These are phyloP conservation scores for Galagoides demidoff DNA, from an alignment of 2,797 vertebrate genomes.

Conservation along the genomic window DNA sequence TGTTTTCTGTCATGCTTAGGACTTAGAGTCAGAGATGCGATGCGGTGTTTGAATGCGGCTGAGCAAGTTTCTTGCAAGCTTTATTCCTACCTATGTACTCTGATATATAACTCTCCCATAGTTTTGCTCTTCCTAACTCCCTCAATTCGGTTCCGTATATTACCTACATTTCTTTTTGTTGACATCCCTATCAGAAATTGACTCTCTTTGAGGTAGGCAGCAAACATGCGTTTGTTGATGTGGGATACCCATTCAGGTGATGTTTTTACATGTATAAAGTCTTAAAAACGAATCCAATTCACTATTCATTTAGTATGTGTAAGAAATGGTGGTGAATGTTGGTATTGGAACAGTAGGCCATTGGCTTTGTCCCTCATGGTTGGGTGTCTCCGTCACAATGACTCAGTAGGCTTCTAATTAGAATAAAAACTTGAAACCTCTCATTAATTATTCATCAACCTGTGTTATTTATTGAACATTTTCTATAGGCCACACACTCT, in stretches of 20 bases:
- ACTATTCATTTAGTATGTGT: neutral
- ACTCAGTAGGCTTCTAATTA: neutral
- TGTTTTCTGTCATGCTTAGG: slow-evolving; percentile 20
- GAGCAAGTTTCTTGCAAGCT: slow-evolving; percentile 36
- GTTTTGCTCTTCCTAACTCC: neutral
- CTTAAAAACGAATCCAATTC: neutral
- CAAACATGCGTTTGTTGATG: neutral
- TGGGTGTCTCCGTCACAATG: neutral
- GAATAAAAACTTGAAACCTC: neutral
- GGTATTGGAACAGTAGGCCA: neutral
- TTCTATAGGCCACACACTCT: neutral
- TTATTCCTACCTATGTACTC: neutral
- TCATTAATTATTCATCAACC: neutral
- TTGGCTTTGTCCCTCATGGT: neutral
- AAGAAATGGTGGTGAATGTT: neutral
- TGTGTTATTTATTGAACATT: neutral
- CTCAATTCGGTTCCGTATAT: neutral
- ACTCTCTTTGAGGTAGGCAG: neutral
- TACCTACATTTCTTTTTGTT: neutral
- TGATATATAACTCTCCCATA: neutral
- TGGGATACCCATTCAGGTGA: neutral
- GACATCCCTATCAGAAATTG: neutral
- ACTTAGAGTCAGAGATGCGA: neutral
- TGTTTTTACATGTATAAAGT: neutral
- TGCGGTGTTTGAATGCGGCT: slow-evolving; percentile 43